Evolutionary conservation across 2,113 vertebrate genomes (phyloP).

Genomic region (Hippocampus barbouri): DNA sequence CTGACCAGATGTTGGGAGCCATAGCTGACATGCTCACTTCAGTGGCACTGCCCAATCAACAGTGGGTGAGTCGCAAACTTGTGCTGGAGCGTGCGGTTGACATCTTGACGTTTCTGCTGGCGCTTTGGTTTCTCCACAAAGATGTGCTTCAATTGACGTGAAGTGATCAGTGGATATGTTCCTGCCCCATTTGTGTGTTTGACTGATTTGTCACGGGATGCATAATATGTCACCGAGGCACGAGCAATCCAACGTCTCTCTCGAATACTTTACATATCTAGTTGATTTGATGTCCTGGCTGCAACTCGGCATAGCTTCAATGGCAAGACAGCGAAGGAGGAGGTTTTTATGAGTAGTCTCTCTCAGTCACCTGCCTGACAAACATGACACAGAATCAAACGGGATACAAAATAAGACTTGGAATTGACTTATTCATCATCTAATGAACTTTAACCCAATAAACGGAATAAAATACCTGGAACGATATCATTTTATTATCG

Average conservation of each 20-base stretch:
- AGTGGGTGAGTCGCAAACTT: slow-evolving; percentile 70
- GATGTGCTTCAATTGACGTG: background rate
- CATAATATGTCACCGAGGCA: background rate
- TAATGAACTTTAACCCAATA: background rate
- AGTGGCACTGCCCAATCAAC: slow-evolving; percentile 75
- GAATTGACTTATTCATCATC: slow-evolving; percentile 9
- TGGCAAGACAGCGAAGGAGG: slow-evolving; percentile 9
- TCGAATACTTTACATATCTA: slow-evolving; percentile 1
- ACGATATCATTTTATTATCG: background rate
- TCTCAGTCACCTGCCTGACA: slow-evolving; percentile 39
- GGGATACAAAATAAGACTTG: slow-evolving; percentile 48
- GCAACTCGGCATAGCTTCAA: background rate
- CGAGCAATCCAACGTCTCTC: background rate
- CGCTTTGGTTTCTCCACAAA: background rate
- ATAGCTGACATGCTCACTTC: slow-evolving; percentile 81
- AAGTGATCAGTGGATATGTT: background rate
- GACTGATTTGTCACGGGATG: slow-evolving; percentile 16
- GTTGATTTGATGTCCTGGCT: slow-evolving; percentile 16
- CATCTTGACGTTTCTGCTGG: background rate
- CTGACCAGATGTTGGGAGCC: slow-evolving; percentile 81
- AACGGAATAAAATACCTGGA: background rate
- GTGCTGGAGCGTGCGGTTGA: background rate
- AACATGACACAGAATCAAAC: slow-evolving; percentile 42
- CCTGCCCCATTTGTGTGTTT: slow-evolving; percentile 21
- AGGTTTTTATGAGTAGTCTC: slow-evolving; percentile 25